Evolutionary conservation across 2,888 invertebrate genomes (phyloP).

Genomic region (Agriopis marginaria): DNA sequence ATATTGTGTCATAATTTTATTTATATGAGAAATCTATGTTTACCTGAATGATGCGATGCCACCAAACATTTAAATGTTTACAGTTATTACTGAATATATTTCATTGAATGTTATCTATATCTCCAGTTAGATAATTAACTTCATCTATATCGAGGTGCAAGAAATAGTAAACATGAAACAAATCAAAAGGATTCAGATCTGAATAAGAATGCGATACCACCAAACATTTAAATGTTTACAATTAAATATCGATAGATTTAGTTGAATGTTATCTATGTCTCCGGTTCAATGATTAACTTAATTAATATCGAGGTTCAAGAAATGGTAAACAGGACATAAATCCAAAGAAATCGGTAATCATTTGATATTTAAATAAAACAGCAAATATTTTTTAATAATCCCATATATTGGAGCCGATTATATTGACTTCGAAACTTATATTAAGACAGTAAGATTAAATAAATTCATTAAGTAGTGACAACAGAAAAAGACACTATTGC

Average conservation of each 20-base stretch:
- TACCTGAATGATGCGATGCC: conserved; percentile 20
- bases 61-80: conserved; percentile 22
- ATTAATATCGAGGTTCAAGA: not conserved
- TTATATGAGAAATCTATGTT: conserved; percentile 33
- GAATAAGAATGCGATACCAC: conserved; percentile 14
- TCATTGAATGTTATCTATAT: conserved; percentile 3
- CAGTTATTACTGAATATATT: conserved; percentile 14
- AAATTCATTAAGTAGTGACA: too few species aligned
- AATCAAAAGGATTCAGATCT: too few species aligned
- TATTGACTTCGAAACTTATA: too few species aligned
- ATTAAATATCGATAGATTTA: conserved; percentile 4
- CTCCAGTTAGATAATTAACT: not conserved
- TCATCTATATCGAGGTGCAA: not conserved
- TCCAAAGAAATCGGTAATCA: not conserved
- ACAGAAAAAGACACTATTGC: not conserved
- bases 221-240: conserved; percentile 23
- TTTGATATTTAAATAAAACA: not conserved
- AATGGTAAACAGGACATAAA: not conserved
- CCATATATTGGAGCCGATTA: too few species aligned
- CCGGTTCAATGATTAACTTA: not conserved
- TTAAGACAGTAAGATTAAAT: too few species aligned
- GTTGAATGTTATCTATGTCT: conserved; percentile 1
- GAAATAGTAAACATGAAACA: conserved; percentile 2
- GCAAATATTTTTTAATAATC: not conserved
- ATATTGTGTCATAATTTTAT: conserved; percentile 41